phyloP scores from a whole-genome alignment of 2,113 vertebrate genomes.

The Speoplatyrhinus poulsoni region DNA sequence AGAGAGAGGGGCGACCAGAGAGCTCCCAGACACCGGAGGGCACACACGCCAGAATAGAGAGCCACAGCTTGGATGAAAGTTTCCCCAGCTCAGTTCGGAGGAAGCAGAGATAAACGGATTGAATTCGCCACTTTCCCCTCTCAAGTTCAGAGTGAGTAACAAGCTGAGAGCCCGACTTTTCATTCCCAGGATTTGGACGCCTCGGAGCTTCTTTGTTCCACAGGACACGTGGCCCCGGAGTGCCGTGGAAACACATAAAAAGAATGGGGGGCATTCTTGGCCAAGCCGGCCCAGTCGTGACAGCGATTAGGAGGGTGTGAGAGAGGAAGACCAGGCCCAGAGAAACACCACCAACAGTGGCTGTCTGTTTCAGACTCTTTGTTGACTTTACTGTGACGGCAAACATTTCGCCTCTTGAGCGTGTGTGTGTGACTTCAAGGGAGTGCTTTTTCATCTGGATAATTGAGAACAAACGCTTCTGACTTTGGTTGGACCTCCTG shows the following conservation, averaged over 20 bases:
- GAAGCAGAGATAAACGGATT: slow-evolving; percentile 9
- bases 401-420: slow-evolving; percentile 53
- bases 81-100: background rate
- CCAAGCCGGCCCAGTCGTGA: slow-evolving; percentile 65
- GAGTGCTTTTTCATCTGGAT: slow-evolving; percentile 64
- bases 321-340: slow-evolving; percentile 51
- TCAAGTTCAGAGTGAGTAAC: slow-evolving; percentile 22
- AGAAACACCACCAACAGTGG: slow-evolving; percentile 34
- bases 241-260: slow-evolving; percentile 22
- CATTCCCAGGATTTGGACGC: slow-evolving; percentile 27
- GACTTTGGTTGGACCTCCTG: slow-evolving; percentile 53
- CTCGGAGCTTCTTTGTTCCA: slow-evolving; percentile 28
- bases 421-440: slow-evolving; percentile 38
- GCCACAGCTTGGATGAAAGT: slow-evolving; percentile 23
- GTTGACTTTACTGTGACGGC: slow-evolving; percentile 21
- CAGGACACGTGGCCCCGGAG: slow-evolving; percentile 49
- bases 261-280: slow-evolving; percentile 67
- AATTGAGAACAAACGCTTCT: slow-evolving; percentile 77
- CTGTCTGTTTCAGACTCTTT: slow-evolving; percentile 40
- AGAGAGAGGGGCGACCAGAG: slow-evolving; percentile 15
- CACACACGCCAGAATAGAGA: slow-evolving; percentile 9
- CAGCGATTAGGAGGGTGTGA: slow-evolving; percentile 66
- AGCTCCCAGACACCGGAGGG: background rate
- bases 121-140: slow-evolving; percentile 4
- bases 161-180: slow-evolving; percentile 8